A percentile compares a stretch with the other conserved stretches of the same genome.
phyloP scores from a whole-genome alignment of 53 echinoderm and acorn worm genomes.

The Zoroaster sp. region DNA sequence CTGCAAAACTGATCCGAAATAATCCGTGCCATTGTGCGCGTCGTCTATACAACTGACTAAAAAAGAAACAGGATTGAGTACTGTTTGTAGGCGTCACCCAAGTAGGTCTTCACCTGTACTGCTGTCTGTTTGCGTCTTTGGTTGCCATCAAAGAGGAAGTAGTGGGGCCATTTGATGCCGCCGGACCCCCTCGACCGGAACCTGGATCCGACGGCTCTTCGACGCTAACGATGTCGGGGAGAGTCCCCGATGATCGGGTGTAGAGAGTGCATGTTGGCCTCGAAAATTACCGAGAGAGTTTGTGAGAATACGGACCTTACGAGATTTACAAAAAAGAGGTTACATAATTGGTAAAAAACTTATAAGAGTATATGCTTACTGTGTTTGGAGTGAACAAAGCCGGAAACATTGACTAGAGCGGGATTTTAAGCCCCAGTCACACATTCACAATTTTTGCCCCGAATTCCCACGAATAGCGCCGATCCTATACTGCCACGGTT shows the following conservation, averaged over 20 bases:
- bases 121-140: slow-evolving; percentile 24
- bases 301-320: no score
- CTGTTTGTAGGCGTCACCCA: slow-evolving; percentile 22
- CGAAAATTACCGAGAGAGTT: no score
- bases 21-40: not conserved
- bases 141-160: slow-evolving; percentile 34
- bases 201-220: not conserved
- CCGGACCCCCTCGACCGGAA: not conserved
- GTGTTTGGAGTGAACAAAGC: no score
- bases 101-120: not conserved
- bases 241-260: not conserved
- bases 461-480: no score
- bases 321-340: no score
- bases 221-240: not conserved
- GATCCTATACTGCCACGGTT: no score
- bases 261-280: no score
- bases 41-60: not conserved
- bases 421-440: no score
- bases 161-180: slow-evolving; percentile 22
- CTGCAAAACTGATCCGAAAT: not conserved
- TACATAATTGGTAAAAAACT: no score
- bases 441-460: no score
- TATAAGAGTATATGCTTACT: no score
- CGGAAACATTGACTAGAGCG: no score
- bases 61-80: not conserved